These are phyloP conservation scores for Petrosia ficiformis DNA, from an alignment of 37 sponge, comb jelly and placozoan species.

Conservation along the genomic window DNA sequence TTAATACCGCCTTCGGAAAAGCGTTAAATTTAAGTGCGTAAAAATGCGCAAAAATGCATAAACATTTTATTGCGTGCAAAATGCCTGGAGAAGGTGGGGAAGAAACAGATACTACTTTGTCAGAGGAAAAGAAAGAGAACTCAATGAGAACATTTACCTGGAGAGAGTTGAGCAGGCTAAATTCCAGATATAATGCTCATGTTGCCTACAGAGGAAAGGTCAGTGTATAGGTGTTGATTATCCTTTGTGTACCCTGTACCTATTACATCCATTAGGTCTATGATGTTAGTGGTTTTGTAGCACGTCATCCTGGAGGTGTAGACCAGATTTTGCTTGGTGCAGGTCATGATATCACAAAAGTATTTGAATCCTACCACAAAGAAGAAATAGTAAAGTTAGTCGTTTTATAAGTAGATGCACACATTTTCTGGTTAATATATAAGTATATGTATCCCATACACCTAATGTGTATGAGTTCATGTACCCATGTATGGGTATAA, in stretches of 20 bases:
- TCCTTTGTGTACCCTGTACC: background rate
- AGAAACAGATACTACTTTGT: background rate
- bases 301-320: slow-evolving; percentile 86
- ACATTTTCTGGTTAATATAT: too few relatives aligned
- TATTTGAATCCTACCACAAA: slow-evolving; percentile 92
- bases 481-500: too few relatives aligned
- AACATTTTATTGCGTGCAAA: too few relatives aligned
- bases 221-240: background rate
- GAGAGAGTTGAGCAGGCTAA: slow-evolving; percentile 78
- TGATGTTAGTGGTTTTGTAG: slow-evolving; percentile 80
- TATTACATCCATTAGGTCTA: slow-evolving; percentile 64
- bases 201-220: slow-evolving; percentile 90
- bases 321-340: slow-evolving; percentile 91
- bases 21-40: too few relatives aligned
- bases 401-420: too few relatives aligned
- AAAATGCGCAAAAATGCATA: too few relatives aligned
- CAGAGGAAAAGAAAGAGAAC: background rate
- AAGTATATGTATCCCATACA: too few relatives aligned
- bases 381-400: background rate
- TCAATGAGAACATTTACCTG: slow-evolving; percentile 68
- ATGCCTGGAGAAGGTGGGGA: slow-evolving; percentile 3
- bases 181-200: slow-evolving; percentile 80
- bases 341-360: slow-evolving; percentile 80
- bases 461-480: too few relatives aligned
- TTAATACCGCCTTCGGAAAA: too few relatives aligned